phyloP scores from a whole-genome alignment of 2,888 invertebrate species.

The Dastarcus helophoroides region DNA sequence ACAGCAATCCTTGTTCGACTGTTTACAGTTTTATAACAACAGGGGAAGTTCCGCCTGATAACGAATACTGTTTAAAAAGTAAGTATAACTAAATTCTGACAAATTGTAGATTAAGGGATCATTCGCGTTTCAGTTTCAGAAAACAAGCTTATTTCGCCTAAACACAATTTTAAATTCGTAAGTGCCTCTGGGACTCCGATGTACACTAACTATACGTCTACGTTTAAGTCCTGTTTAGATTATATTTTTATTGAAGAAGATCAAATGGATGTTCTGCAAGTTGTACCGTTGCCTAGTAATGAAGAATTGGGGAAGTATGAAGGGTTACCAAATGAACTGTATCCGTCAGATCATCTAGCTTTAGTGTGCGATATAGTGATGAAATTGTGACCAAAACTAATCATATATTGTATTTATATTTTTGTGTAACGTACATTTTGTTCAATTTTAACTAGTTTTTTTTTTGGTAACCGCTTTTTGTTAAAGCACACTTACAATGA shows the following conservation, averaged over 20 bases:
- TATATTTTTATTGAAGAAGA: slow-evolving; percentile 75
- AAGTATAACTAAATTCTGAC: slow-evolving; percentile 32
- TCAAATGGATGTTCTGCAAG: slow-evolving; percentile 49
- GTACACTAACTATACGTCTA: slow-evolving; percentile 74
- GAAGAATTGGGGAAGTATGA: slow-evolving; percentile 62
- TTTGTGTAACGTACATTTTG: no score
- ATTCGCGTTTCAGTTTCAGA: slow-evolving; percentile 32
- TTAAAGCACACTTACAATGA: no score
- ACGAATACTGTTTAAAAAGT: slow-evolving; percentile 72
- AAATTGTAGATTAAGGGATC: slow-evolving; percentile 1
- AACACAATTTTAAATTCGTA: slow-evolving; percentile 40
- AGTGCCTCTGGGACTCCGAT: slow-evolving; percentile 78
- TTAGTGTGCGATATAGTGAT: slow-evolving; percentile 64
- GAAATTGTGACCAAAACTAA: no score
- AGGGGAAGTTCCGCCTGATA: slow-evolving; percentile 49
- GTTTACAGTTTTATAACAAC: slow-evolving; percentile 68
- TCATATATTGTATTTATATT: no score
- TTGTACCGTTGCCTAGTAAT: slow-evolving; percentile 67
- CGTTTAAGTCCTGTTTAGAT: slow-evolving; percentile 79
- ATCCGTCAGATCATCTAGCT: slow-evolving; percentile 90
- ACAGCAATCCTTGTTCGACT: slow-evolving; percentile 74
- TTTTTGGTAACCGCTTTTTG: no score
- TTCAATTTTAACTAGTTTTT: no score
- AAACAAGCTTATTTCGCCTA: slow-evolving; percentile 40
- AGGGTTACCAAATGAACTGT: slow-evolving; percentile 78